Percentiles rank a stretch among this genome's conserved stretches.
phyloP scores from a whole-genome alignment of 2,113 vertebrate genomes.

The Phylloscopus whistleri region DNA sequence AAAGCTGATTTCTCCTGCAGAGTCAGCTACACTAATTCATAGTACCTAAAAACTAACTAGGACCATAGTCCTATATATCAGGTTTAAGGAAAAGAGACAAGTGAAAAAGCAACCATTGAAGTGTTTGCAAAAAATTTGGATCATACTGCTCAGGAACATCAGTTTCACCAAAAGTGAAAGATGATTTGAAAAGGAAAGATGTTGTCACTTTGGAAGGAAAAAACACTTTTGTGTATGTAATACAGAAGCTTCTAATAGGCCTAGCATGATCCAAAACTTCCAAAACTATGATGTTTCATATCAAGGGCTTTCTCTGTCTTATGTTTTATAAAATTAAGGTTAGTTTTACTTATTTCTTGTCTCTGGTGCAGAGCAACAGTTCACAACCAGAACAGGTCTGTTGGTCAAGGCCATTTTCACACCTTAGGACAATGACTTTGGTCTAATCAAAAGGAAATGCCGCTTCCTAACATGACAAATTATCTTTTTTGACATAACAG shows the following conservation, averaged over 20 bases:
- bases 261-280: background rate
- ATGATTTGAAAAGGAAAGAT: background rate
- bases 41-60: background rate
- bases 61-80: background rate
- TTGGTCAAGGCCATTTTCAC: background rate
- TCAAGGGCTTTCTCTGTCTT: background rate
- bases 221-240: background rate
- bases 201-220: background rate
- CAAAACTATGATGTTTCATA: too few relatives aligned
- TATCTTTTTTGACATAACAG: background rate
- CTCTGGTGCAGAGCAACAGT: background rate
- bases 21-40: background rate
- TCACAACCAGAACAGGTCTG: background rate
- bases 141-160: background rate
- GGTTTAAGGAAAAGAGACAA: background rate
- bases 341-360: background rate
- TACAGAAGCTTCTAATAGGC: background rate
- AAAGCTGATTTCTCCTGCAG: background rate
- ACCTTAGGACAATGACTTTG: background rate
- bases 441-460: background rate
- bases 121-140: background rate
- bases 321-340: background rate
- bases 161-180: background rate
- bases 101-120: background rate
- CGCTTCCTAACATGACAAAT: background rate